Base-by-base conservation (phyloP, 2,113 vertebrate species). In the Otis tarda region DNA sequence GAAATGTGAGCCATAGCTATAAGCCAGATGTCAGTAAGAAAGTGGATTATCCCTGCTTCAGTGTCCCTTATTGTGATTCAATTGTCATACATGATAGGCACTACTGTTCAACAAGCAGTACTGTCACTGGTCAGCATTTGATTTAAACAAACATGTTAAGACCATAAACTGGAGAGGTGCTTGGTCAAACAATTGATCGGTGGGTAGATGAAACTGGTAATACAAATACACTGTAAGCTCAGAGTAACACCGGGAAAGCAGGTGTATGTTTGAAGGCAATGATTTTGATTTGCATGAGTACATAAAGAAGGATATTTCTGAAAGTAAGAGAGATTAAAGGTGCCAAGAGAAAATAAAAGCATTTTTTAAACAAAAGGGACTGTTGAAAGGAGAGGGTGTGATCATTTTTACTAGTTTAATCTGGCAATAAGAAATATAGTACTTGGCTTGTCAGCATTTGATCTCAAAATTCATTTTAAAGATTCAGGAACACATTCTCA, bases 131-230 rank as follows among this genome's bases (percentile, higher is more conserved):
- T 68, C 92, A 76, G 61, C 22, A 17, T 84, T 81, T 65, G 77
- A 93, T 92, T 91, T 94, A 86, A 91, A 89, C 82, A 95, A 93
- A 52, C 56, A 81, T 68, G 92, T 84, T 95, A 43, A 89, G 76
- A 65, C 56, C 35, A 52, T 59, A 90, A 96, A 22, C 63, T 86
- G 68, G 47, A 93, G 81, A 65, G 35, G 16, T 88, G 55, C 43
- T 93, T 86, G 68, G 79, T 91, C 85, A 93, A 93, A 92, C 59
- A 87, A 19, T 28, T 84, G 64, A 74, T 78, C 53, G 37, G 39
- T 55, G 61, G 27, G 60, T 70, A 75, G 60, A 82, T 60, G 61
- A 86, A 92, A 39, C 33, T 56, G 23, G 43, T 39, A 69, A 82
- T 76, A 79, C 20, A 86, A 85, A 79, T 28, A 65, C 0, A 3